Evolutionary conservation across 2,888 invertebrate genomes (phyloP).

Genomic region (Pollenia labialis): DNA sequence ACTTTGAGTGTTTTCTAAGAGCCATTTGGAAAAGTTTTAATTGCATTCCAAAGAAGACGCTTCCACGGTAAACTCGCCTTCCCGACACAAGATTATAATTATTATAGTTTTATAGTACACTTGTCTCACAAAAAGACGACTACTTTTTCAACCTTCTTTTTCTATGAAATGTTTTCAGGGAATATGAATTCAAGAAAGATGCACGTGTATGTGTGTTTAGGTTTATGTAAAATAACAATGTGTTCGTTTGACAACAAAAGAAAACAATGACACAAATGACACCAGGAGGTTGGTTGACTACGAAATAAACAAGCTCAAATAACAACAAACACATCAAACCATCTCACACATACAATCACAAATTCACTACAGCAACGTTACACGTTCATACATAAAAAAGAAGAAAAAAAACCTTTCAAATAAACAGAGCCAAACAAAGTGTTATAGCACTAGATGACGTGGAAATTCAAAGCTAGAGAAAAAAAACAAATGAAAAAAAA

Average conservation of each 20-base stretch:
- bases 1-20: no score
- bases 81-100: no score
- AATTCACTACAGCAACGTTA: not conserved
- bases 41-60: no score
- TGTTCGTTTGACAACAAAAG: constrained; percentile 66
- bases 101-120: no score
- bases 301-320: constrained; percentile 53
- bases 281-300: constrained; percentile 64
- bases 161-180: no score
- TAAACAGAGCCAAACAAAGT: constrained; percentile 18
- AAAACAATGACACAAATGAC: constrained; percentile 69
- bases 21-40: no score
- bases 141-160: no score
- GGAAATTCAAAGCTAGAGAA: constrained; percentile 46
- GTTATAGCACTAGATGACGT: constrained; percentile 55
- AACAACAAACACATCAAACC: constrained; percentile 35
- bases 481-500: constrained; percentile 31
- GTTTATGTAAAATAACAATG: constrained; percentile 32
- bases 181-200: constrained; percentile 5
- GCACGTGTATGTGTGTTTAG: not conserved
- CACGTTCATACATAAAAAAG: constrained; percentile 3
- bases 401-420: constrained; percentile 17
- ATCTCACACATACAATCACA: constrained; percentile 16
- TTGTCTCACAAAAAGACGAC: no score
- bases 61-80: no score